phyloP scores from a whole-genome alignment of 2,797 vertebrate species.

The Apogon hyalosoma region DNA sequence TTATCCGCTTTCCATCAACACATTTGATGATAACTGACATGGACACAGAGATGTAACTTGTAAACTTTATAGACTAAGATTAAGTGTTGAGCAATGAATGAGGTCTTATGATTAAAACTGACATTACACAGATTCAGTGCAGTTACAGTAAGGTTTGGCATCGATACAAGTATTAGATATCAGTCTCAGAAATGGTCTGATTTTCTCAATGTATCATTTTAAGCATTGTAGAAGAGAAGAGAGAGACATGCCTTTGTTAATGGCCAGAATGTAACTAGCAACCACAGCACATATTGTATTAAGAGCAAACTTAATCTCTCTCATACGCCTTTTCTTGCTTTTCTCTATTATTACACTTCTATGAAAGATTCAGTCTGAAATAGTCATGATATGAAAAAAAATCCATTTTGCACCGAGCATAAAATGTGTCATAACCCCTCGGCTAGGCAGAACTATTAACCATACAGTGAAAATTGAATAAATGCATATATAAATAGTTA shows the following conservation, averaged over 20 bases:
- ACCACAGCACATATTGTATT: too few relatives aligned
- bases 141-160: constrained; percentile 3
- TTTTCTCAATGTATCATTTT: constrained; percentile 1
- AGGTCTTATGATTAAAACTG: not conserved
- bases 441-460: constrained; percentile 32
- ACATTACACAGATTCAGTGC: constrained; percentile 3
- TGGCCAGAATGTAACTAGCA: too few relatives aligned
- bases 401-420: constrained; percentile 6
- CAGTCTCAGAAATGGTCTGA: not conserved
- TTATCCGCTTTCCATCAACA: constrained; percentile 7
- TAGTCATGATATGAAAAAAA: constrained; percentile 3
- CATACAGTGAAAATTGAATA: constrained; percentile 28
- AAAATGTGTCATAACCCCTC: constrained; percentile 29
- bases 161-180: constrained; percentile 9
- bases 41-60: not conserved
- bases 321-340: not conserved
- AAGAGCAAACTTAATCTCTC: too few relatives aligned
- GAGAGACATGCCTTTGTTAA: too few relatives aligned
- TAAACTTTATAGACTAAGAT: constrained; percentile 3
- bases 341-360: not conserved
- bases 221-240: too few relatives aligned
- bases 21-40: constrained; percentile 4
- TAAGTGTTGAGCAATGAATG: not conserved
- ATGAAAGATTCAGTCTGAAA: constrained; percentile 5
- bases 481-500: constrained; percentile 39